Conservation (phyloP, 1,140 invertebrate species). For the Bombus ignitus region DNA sequence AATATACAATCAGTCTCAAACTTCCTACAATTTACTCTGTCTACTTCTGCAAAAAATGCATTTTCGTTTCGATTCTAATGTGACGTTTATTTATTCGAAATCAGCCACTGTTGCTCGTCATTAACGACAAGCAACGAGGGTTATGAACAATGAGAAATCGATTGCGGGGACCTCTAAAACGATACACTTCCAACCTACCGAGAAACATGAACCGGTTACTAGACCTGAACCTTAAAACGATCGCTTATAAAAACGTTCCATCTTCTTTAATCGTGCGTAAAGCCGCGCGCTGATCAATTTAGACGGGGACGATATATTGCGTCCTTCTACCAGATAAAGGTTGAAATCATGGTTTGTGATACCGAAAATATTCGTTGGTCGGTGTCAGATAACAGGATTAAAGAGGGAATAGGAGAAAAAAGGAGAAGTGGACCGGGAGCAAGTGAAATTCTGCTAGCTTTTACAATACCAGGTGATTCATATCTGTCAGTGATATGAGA, state of each 20-base stretch:
- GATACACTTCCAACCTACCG: background rate
- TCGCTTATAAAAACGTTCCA: conserved; percentile 35
- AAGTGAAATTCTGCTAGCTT: conserved; percentile 55
- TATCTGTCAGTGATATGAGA: conserved; percentile 56
- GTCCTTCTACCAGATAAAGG: conserved; percentile 2
- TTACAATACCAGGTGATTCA: conserved; percentile 42
- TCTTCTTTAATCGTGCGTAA: conserved; percentile 24
- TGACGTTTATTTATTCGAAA: background rate
- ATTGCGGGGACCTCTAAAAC: background rate
- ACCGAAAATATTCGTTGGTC: conserved; percentile 46
- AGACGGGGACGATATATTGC: conserved; percentile 10
- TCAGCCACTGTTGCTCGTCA: background rate
- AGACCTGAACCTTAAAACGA: conserved; percentile 3
- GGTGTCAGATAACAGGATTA: background rate
- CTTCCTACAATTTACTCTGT: too few relatives aligned
- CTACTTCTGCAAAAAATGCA: background rate
- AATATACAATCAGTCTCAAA: too few relatives aligned
- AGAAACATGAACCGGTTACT: background rate
- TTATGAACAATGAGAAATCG: background rate
- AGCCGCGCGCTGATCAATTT: conserved; percentile 3
- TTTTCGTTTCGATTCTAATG: background rate
- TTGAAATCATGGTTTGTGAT: conserved; percentile 38
- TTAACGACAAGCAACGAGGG: background rate
- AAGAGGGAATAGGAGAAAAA: background rate
- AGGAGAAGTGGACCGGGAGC: background rate